Evolutionary conservation across 1,140 invertebrate species (phyloP).

Genomic region (Cotesia glomerata): DNA sequence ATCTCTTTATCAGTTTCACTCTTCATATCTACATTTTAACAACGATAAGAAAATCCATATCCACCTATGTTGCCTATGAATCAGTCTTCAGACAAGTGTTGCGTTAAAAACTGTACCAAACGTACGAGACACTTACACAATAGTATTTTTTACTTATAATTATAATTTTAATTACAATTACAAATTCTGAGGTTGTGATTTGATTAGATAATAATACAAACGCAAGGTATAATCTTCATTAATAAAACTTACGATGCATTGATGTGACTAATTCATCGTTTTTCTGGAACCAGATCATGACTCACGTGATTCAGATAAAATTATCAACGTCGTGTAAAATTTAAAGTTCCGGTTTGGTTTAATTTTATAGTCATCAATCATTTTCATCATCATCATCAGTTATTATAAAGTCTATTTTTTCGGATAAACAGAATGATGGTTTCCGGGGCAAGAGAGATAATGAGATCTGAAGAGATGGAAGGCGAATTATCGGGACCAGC

Average conservation of each 20-base stretch:
- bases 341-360: background rate
- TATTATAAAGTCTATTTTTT: background rate
- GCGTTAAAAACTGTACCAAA: background rate
- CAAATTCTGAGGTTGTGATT: background rate
- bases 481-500: slow-evolving; percentile 58
- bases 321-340: background rate
- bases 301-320: background rate
- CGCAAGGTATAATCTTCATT: background rate
- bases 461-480: slow-evolving; percentile 52
- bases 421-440: slow-evolving; percentile 43
- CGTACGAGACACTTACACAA: too few species aligned
- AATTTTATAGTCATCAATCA: background rate
- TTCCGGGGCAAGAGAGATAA: slow-evolving; percentile 45
- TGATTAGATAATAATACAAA: background rate
- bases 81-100: background rate
- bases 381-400: background rate
- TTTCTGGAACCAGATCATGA: background rate
- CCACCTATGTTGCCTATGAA: background rate
- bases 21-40: slow-evolving; percentile 14
- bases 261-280: background rate
- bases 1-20: slow-evolving; percentile 9
- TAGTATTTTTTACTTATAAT: background rate
- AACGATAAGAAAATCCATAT: slow-evolving; percentile 17
- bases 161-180: background rate
- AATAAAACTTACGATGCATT: background rate